Evolutionary conservation across 1,140 invertebrate species (phyloP).

Genomic region (Gonatopus flavifemur): DNA sequence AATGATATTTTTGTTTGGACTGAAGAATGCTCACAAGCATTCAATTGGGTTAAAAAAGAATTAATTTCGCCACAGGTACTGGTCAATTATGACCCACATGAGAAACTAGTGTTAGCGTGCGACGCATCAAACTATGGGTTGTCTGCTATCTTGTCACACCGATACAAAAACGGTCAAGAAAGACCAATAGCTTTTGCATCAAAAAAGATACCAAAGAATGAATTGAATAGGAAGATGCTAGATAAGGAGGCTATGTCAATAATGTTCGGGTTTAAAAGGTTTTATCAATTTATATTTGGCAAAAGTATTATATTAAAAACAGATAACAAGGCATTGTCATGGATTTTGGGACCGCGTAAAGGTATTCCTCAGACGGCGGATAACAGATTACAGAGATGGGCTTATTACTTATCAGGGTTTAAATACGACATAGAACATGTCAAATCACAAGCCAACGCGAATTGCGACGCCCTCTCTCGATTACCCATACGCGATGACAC

Average conservation of each 20-base stretch:
- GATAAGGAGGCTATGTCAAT: conserved; percentile 58
- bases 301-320: conserved; percentile 52
- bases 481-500: background rate
- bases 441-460: conserved; percentile 1
- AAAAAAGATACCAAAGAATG: conserved; percentile 44
- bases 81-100: conserved; percentile 25
- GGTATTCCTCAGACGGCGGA: conserved; percentile 33
- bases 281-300: conserved; percentile 57
- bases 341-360: conserved; percentile 45
- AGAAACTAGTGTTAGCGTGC: conserved; percentile 19
- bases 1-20: conserved; percentile 22
- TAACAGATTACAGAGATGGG: conserved; percentile 24
- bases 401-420: conserved; percentile 5
- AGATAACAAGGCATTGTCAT: conserved; percentile 56
- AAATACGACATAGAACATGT: background rate
- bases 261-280: background rate
- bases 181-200: conserved; percentile 54
- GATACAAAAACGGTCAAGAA: conserved; percentile 24
- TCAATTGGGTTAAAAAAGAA: conserved; percentile 31
- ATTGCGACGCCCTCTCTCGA: conserved; percentile 11
- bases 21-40: conserved; percentile 25
- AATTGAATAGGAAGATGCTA: conserved; percentile 58
- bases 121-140: conserved; percentile 21
- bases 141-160: conserved; percentile 13
- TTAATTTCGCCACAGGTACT: conserved; percentile 30